A percentile compares a stretch with the other conserved stretches of the same genome.
Conservation (phyloP, 2,113 vertebrate species). For the Cyphomyrus discorhynchus region DNA sequence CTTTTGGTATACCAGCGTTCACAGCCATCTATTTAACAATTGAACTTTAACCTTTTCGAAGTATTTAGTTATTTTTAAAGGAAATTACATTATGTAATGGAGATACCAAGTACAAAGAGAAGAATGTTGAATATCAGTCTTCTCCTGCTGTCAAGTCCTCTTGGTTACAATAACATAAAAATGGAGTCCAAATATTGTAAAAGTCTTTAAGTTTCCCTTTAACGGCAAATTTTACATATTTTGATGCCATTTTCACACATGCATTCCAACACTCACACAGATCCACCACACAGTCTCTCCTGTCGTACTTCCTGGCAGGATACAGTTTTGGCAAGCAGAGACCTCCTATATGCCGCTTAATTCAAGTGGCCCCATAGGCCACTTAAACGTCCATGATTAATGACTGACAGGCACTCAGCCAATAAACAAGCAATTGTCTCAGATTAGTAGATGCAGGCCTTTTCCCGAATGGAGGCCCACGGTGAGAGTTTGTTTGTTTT, state of each 20-base stretch:
- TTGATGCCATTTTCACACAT: neutral
- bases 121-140: no score
- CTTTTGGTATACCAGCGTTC: no score
- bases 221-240: neutral
- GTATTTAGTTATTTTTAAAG: no score
- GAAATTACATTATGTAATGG: no score
- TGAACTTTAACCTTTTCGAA: no score
- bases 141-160: no score
- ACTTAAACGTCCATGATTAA: neutral
- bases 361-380: neutral
- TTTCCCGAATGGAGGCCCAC: neutral
- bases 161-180: no score
- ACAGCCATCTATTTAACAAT: no score
- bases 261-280: neutral
- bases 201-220: no score
- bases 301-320: neutral
- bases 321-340: neutral
- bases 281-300: neutral
- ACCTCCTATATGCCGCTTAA: neutral
- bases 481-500: neutral
- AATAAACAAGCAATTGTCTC: neutral
- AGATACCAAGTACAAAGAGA: no score
- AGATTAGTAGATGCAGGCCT: neutral
- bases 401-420: slow-evolving; percentile 7
- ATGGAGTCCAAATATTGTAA: no score